Percentiles rank a stretch among this genome's conserved stretches.
Conservation (phyloP, 2,113 vertebrate genomes). For the Penelope pileata region DNA sequence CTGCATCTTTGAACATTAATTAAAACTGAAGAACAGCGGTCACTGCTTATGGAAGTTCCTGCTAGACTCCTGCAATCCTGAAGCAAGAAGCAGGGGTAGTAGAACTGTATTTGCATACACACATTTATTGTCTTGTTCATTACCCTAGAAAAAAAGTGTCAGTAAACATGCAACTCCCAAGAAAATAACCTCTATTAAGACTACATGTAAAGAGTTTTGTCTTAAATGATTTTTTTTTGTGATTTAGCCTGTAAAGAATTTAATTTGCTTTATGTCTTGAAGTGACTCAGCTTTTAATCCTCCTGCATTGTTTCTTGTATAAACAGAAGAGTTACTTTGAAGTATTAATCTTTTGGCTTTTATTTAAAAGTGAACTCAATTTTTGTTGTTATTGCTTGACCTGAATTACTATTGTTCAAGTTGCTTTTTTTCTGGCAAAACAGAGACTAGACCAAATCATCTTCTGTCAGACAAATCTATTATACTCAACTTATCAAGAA, state of each 20-base stretch:
- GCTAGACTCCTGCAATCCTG: background rate
- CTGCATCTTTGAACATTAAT: background rate
- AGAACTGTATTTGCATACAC: background rate
- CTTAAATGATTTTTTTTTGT: background rate
- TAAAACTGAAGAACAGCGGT: background rate
- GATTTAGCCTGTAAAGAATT: background rate
- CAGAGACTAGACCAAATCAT: background rate
- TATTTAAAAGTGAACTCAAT: background rate
- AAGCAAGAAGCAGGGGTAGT: background rate
- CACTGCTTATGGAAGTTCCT: background rate
- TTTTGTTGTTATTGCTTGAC: background rate
- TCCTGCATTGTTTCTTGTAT: background rate
- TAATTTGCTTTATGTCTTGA: background rate
- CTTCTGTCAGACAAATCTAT: background rate
- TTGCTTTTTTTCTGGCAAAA: background rate
- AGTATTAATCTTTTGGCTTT: background rate
- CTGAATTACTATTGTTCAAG: background rate
- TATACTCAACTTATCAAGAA: background rate
- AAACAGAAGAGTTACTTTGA: background rate
- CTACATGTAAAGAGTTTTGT: accelerated
- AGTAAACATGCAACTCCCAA: background rate
- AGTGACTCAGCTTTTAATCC: background rate
- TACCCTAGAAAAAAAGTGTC: background rate
- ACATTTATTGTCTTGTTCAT: background rate
- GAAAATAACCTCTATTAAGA: background rate